These are phyloP conservation scores for Redunca redunca DNA, from an alignment of 2,113 vertebrate genomes.

Conservation along the genomic window DNA sequence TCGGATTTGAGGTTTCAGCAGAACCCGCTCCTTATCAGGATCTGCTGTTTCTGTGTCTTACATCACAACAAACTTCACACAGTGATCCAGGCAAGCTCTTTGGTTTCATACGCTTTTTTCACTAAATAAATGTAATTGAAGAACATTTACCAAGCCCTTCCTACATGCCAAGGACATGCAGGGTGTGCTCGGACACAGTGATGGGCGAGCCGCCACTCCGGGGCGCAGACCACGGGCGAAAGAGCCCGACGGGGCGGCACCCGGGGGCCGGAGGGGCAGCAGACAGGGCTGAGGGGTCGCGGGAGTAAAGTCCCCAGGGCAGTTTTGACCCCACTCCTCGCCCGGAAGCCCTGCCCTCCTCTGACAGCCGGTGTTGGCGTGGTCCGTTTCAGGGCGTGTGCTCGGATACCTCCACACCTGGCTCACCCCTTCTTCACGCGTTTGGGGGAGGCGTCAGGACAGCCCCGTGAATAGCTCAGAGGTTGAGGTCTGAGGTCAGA, in stretches of 20 bases:
- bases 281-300: too few species aligned
- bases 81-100: neutral
- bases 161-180: neutral
- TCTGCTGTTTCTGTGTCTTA: neutral
- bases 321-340: too few species aligned
- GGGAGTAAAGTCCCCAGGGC: too few species aligned
- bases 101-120: neutral
- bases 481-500: neutral
- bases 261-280: neutral
- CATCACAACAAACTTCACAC: neutral
- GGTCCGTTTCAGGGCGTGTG: neutral
- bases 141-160: neutral
- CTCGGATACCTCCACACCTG: neutral
- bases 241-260: fast-evolving
- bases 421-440: neutral
- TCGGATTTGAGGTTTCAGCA: too few species aligned
- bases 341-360: neutral
- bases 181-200: neutral
- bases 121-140: neutral
- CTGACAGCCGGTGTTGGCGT: too few species aligned
- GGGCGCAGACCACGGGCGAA: neutral
- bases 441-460: neutral
- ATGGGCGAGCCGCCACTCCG: fast-evolving
- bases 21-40: neutral
- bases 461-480: neutral